A percentile compares a stretch with the other conserved stretches of the same genome.
These are phyloP conservation scores for Proteles cristata DNA, from an alignment of 2,113 vertebrate species.

Conservation along the genomic window DNA sequence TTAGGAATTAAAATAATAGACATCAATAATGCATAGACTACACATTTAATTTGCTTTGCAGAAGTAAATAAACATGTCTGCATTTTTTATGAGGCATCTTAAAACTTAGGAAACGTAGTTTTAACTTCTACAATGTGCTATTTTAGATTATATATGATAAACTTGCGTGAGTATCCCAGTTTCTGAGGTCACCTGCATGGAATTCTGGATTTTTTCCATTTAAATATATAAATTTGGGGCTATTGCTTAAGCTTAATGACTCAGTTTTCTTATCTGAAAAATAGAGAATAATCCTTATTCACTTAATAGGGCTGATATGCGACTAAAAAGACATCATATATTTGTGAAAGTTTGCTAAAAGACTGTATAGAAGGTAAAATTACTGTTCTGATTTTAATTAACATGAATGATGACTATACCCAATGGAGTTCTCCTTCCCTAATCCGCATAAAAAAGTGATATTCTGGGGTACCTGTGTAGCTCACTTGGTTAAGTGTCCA, in stretches of 20 bases:
- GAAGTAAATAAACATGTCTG: slow-evolving; percentile 74
- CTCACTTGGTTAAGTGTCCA: no score
- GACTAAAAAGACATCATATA: not conserved
- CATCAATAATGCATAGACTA: slow-evolving; percentile 81
- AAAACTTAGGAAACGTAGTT: slow-evolving; percentile 63
- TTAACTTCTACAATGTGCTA: slow-evolving; percentile 74
- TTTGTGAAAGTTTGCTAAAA: not conserved
- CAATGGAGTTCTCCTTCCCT: not conserved
- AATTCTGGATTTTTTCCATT: slow-evolving; percentile 36
- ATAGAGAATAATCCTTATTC: not conserved
- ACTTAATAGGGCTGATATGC: not conserved
- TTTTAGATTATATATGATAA: slow-evolving; percentile 51
- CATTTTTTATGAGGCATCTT: slow-evolving; percentile 68
- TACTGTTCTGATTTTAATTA: slow-evolving; percentile 21
- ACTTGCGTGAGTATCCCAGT: not conserved
- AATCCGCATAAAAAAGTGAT: not conserved
- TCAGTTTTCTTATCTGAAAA: slow-evolving; percentile 30
- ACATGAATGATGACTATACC: not conserved
- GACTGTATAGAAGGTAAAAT: not conserved
- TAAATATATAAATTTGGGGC: not conserved
- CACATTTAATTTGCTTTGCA: slow-evolving; percentile 78
- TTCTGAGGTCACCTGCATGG: not conserved
- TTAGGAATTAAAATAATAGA: slow-evolving; percentile 84
- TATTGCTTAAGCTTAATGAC: not conserved
- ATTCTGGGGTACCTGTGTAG: not conserved